A percentile compares a stretch with the other conserved stretches of the same genome.
Evolutionary conservation across 64 coral and sea anemone genomes (phyloP).

Genomic region (Montipora sp.): DNA sequence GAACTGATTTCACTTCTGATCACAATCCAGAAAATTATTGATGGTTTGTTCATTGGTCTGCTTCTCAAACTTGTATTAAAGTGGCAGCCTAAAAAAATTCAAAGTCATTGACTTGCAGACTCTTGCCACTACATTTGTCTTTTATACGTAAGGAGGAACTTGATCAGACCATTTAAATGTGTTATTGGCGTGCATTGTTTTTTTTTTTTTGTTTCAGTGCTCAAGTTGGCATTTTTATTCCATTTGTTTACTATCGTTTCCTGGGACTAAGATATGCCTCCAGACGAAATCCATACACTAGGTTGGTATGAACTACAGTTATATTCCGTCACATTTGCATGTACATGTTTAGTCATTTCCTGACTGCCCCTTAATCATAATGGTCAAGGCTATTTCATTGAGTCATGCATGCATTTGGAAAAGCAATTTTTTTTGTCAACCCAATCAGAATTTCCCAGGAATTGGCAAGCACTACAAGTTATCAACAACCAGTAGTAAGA

Average conservation of each 20-base stretch:
- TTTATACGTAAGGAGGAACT: background rate
- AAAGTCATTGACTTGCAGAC: background rate
- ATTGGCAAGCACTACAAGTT: too few relatives aligned
- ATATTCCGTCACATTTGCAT: too few relatives aligned
- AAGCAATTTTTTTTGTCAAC: too few relatives aligned
- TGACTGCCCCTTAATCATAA: too few relatives aligned
- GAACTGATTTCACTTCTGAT: too few relatives aligned
- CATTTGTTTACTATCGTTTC: constrained; percentile 97
- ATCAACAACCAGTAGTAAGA: too few relatives aligned
- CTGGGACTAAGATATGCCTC: constrained; percentile 89
- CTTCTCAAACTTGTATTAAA: background rate
- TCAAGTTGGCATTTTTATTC: constrained; percentile 92
- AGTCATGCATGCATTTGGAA: too few relatives aligned
- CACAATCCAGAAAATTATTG: too few relatives aligned
- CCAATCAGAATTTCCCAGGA: too few relatives aligned
- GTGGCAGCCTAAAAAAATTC: background rate
- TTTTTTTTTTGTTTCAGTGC: constrained; percentile 67
- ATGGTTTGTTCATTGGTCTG: too few relatives aligned
- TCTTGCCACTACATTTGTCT: background rate
- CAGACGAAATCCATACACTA: constrained; percentile 96
- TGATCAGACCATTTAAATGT: background rate
- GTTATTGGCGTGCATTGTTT: too few relatives aligned
- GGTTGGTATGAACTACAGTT: constrained; percentile 27
- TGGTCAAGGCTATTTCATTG: too few relatives aligned
- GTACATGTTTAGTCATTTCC: background rate